Evolutionary conservation across 2,888 invertebrate genomes (phyloP), one percentile per base, ranked within the genome.

Genomic region (Colletes collaris): DNA sequence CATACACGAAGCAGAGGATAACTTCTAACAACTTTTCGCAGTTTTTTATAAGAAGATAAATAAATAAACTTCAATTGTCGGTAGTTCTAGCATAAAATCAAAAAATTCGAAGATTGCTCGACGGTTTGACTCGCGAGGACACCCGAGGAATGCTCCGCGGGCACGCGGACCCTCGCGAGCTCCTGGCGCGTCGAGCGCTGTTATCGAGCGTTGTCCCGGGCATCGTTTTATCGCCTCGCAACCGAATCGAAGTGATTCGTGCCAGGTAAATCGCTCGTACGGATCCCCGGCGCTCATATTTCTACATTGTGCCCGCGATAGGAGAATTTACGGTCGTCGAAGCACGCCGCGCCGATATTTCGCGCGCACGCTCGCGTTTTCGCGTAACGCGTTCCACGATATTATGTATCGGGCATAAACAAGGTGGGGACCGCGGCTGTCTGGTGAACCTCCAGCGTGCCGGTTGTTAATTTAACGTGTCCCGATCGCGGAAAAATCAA

Each of bases 401-500:
- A 70, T 65, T 76, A 52, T 35, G 16, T 55, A 50, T 59, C 76
- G 76, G n/a, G 11, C 63, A 44, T 59, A 58, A 71, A 67, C 77
- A 52, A 76, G 71, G 40, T 50, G 66, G 16, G 56, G 53, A 76
- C 37, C 27, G 76, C n/a, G 27, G 10, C 27, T 49, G 52, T 64
- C 46, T 27, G 40, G 27, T 52, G 69, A 55, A 64, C 67, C 40
- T 63, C 64, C 40, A 74, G 70, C 65, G 40, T 58, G 27, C 40
- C 52, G 37, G 59, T 49, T 75, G 79, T 81, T 79, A 65, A 71
- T 79, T 76, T 71, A 27, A 53, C 65, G 73, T 52, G 68, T 50
- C 65, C 37, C 49, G 50, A 6, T 10, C n/a, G n/a, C 16, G 78
- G 76, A 80, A 82, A 81, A 76, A 81, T 70, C 35, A 76, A 81